Evolutionary conservation across 2,113 vertebrate genomes (phyloP).

Genomic region (Hydropotes inermis): DNA sequence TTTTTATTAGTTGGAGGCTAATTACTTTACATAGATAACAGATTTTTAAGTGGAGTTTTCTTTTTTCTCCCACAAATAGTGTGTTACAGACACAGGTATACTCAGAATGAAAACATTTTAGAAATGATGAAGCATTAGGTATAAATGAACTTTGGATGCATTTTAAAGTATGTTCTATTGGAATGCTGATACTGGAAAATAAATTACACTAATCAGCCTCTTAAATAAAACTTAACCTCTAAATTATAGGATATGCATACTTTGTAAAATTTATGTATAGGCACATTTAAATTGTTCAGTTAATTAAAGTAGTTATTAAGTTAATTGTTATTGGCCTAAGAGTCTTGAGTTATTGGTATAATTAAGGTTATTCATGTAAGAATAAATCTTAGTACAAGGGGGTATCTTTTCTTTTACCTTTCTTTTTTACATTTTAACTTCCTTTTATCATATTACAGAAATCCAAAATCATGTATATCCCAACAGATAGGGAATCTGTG

Average conservation of each 20-base stretch:
- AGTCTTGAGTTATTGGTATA: constrained; percentile 38
- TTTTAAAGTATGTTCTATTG: not conserved
- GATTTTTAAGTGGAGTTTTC: not conserved
- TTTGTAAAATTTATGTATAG: constrained; percentile 26
- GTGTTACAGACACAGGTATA: not conserved
- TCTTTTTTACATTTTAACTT: not conserved
- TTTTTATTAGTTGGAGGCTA: no score
- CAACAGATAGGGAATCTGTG: not conserved
- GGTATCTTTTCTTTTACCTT: not conserved
- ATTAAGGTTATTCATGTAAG: constrained; percentile 31
- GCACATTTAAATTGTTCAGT: constrained; percentile 43
- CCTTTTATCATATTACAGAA: not conserved
- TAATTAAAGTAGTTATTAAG: constrained; percentile 51
- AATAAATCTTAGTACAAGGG: not conserved
- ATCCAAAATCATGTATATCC: not conserved
- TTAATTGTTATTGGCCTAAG: constrained; percentile 45
- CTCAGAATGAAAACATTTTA: constrained; percentile 19
- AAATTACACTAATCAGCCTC: constrained; percentile 48
- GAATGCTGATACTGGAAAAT: constrained; percentile 41
- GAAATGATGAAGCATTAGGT: not conserved
- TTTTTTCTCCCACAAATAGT: not conserved
- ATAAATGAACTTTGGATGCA: not conserved
- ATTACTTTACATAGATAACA: not conserved
- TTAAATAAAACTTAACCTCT: constrained; percentile 38
- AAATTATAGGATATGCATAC: not conserved